Evolutionary conservation across 2,797 vertebrate genomes (phyloP), one percentile per base, ranked within the genome.

Genomic region (Pipistrellus nathusii): DNA sequence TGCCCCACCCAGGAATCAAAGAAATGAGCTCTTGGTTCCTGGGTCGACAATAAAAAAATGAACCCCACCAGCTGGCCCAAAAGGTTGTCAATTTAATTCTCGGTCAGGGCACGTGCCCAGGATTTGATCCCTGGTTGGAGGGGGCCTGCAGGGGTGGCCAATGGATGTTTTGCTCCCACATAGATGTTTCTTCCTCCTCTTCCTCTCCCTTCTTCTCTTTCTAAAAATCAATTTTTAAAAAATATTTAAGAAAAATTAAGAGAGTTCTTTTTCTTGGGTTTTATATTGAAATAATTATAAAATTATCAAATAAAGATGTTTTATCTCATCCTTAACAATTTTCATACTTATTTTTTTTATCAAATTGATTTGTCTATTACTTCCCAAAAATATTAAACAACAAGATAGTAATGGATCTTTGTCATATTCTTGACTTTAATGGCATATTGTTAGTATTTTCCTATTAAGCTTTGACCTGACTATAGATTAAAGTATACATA

Each of bases 331-430:
- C 23, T 64, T 76, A 85, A 41, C 38, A 89, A 15, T 15, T 75
- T 93, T 90, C 88, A 23, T 93, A 53, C 66, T 73, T 55, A 10
- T 46, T 76, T 94, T 57, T 90, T 91, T 94, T 80, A 51, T 73
- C 64, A 83, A 73, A 46, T 62, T 85, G 12, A 14, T 89, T 85
- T 91, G 64, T 27, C 23, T 78, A 82, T 51, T 94, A 85, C 51
- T 92, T 90, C 71, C 20, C 66, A 55, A 87, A 68, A 57, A 44
- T 85, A 91, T 88, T 77, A n/a, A 71, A 75, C 20, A 62, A 27
- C 62, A 88, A 69, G 68, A 48, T 82, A 72, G 38, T 69, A 71
- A 72, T 71, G 46, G 66, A 69, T 68, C 53, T 94, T 80, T 90
- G 46, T 68, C 9, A 89, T 89, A 86, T 64, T 92, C 27, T 77